Conservation (phyloP, 92 coral and sea anemone species). For the Porites rus region DNA sequence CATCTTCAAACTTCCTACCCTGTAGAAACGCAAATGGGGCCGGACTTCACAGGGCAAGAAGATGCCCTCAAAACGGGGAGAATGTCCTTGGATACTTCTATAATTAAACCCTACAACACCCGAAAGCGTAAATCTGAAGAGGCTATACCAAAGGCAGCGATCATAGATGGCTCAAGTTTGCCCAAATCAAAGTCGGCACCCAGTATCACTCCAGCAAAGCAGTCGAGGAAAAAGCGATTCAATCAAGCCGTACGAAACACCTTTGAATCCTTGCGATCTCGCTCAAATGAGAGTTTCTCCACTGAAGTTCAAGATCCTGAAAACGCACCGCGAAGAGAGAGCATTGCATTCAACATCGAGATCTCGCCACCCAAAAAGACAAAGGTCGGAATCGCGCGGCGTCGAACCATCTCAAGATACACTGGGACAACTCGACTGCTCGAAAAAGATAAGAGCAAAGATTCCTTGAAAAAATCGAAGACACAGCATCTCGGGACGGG, state of each 20-base stretch:
- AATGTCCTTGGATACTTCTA: conserved; percentile 46
- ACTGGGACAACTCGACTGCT: conserved; percentile 76
- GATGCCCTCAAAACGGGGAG: conserved; percentile 66
- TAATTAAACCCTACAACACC: conserved; percentile 26
- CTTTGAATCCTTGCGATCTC: conserved; percentile 77
- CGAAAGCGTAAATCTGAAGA: conserved; percentile 77
- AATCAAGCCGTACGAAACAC: conserved; percentile 68
- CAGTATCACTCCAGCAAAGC: conserved; percentile 58
- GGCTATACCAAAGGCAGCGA: background rate
- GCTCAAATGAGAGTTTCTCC: conserved; percentile 72
- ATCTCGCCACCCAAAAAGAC: conserved; percentile 79
- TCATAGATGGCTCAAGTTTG: conserved; percentile 29
- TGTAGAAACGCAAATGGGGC: conserved; percentile 90
- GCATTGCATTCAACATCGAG: conserved; percentile 84
- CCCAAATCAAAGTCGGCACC: conserved; percentile 80
- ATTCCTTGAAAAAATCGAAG: conserved; percentile 54
- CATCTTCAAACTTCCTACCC: conserved; percentile 98
- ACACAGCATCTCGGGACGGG: conserved; percentile 39
- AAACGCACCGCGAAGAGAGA: conserved; percentile 63
- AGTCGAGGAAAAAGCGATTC: conserved; percentile 70
- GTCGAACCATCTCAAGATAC: conserved; percentile 82
- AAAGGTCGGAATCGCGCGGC: conserved; percentile 60
- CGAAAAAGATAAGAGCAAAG: conserved; percentile 31
- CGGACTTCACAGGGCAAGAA: conserved; percentile 70
- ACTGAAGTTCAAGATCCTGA: conserved; percentile 32